phyloP scores from a whole-genome alignment of 2,888 invertebrate species.

The Sinhomidia bicolor region DNA sequence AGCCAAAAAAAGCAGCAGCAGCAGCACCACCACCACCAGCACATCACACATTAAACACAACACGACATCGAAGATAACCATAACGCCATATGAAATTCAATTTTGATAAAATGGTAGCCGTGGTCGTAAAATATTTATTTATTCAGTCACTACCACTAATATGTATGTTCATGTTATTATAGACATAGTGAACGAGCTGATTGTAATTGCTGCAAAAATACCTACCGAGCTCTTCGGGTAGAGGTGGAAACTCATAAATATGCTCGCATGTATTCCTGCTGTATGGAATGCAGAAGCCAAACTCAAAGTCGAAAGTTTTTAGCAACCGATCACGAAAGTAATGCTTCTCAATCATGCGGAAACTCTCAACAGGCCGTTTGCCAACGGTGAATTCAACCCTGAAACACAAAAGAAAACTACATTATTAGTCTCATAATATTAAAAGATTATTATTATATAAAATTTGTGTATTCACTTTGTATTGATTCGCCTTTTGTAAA shows the following conservation, averaged over 20 bases:
- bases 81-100: constrained; percentile 3
- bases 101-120: neutral
- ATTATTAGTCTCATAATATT: neutral
- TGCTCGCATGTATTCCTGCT: constrained; percentile 99
- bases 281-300: constrained; percentile 99
- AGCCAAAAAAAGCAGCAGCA: neutral
- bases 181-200: neutral
- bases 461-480: too few relatives aligned
- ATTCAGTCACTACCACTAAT: neutral
- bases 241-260: constrained; percentile 98
- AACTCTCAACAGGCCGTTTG: constrained; percentile 94
- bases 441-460: neutral
- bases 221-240: constrained; percentile 93
- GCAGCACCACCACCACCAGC: neutral
- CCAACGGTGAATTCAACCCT: constrained; percentile 99
- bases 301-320: constrained; percentile 99
- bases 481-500: too few relatives aligned
- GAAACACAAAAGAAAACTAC: constrained; percentile 76
- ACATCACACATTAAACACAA: neutral
- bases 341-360: constrained; percentile 99
- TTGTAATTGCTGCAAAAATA: constrained; percentile 16
- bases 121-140: constrained; percentile 10
- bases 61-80: neutral
- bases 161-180: neutral
- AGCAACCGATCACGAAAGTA: constrained; percentile 96